Evolutionary conservation across 1,140 invertebrate genomes (phyloP).

Genomic region (Leptoteleia sp.): DNA sequence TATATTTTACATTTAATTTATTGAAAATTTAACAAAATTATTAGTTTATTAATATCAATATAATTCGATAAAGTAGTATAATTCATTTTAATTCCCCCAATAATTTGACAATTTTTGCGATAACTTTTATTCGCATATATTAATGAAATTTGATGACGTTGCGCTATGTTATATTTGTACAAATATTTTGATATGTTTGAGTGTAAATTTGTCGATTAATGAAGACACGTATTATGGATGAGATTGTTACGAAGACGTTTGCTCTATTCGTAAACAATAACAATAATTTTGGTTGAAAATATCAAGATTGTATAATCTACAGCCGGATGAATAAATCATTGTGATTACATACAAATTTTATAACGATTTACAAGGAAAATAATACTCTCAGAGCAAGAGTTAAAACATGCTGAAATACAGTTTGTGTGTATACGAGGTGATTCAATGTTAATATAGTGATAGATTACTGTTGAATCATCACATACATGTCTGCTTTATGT

Average conservation of each 20-base stretch:
- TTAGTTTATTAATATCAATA: neutral
- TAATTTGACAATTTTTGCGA: conserved; percentile 2
- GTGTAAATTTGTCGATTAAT: neutral
- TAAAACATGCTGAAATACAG: conserved; percentile 21
- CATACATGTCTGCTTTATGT: conserved; percentile 18
- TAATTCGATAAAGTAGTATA: neutral
- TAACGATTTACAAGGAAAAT: conserved; percentile 41
- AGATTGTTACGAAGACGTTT: neutral
- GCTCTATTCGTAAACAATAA: conserved; percentile 14
- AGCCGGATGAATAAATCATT: conserved; percentile 46
- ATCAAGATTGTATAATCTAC: conserved; percentile 8
- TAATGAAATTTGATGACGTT: neutral
- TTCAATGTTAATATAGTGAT: conserved; percentile 48
- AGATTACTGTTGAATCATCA: conserved; percentile 41
- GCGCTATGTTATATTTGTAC: neutral
- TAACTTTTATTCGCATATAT: neutral
- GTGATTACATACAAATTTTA: conserved; percentile 28
- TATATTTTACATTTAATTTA: too few relatives aligned
- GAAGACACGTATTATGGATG: neutral
- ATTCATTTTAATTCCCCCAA: conserved; percentile 12
- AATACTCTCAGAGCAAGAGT: conserved; percentile 7
- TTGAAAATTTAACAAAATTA: too few relatives aligned
- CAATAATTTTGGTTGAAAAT: conserved; percentile 20
- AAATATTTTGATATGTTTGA: conserved; percentile 4
- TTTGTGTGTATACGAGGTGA: conserved; percentile 19